Evolutionary conservation across 2,113 vertebrate species (phyloP).

Genomic region (Cariama cristata): DNA sequence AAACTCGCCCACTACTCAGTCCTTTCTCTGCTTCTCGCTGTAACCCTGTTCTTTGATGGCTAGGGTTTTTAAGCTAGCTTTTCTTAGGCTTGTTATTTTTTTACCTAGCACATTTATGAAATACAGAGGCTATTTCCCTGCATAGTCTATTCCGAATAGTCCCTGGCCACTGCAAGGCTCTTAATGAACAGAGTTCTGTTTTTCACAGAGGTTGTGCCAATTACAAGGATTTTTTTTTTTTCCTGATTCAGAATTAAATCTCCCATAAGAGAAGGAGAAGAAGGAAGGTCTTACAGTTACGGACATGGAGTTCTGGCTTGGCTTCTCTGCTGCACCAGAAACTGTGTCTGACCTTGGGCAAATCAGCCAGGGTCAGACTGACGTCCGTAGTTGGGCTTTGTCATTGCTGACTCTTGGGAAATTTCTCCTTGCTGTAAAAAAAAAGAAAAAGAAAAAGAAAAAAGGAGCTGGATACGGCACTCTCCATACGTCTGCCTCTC

Average conservation of each 20-base stretch:
- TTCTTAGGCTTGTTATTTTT: background rate
- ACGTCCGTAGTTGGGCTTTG: fast-evolving
- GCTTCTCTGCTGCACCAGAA: background rate
- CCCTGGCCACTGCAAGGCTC: background rate
- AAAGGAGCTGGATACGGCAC: background rate
- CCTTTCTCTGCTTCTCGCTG: background rate
- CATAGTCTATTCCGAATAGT: background rate
- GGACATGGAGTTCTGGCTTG: background rate
- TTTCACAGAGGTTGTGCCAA: constrained; percentile 43
- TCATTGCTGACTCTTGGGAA: background rate
- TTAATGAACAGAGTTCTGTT: background rate
- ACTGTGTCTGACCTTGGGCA: background rate
- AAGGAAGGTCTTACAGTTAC: background rate
- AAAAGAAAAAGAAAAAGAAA: too few relatives aligned
- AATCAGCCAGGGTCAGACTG: background rate
- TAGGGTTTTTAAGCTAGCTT: background rate
- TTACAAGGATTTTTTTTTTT: background rate
- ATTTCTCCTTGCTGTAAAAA: background rate
- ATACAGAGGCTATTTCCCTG: background rate
- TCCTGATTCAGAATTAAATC: background rate
- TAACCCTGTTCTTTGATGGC: background rate
- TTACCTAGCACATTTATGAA: background rate
- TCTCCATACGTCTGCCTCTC: background rate
- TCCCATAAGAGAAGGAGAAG: background rate
- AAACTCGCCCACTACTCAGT: background rate